A percentile compares a stretch with the other conserved stretches of the same genome.
Conservation (phyloP, 2,113 vertebrate species). For the Clarias batrachus region DNA sequence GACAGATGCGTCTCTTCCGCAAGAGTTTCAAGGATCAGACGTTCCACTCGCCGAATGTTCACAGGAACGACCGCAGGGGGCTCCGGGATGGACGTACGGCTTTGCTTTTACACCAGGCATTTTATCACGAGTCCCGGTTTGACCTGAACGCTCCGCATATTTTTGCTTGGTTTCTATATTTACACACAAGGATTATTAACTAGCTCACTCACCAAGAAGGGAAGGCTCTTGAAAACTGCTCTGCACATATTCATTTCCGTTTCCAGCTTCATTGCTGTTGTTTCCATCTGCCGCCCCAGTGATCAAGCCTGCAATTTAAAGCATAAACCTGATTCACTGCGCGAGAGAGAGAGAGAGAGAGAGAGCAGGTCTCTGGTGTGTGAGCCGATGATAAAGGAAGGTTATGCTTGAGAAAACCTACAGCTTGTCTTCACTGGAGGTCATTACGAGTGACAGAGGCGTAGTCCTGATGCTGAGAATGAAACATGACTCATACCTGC, state of each 20-base stretch:
- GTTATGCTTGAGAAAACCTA: not conserved
- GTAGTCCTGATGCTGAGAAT: conserved; percentile 19
- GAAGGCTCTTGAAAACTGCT: not conserved
- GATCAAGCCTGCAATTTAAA: conserved; percentile 46
- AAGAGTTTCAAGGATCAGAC: no score
- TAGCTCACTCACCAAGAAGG: not conserved
- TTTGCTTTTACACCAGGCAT: no score
- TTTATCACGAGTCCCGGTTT: no score
- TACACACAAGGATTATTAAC: not conserved
- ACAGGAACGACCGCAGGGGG: no score
- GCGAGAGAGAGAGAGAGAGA: conserved; percentile 1
- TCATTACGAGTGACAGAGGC: conserved; percentile 25
- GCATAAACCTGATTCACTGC: conserved; percentile 40
- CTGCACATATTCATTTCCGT: conserved; percentile 30
- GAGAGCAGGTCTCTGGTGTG: conserved; percentile 13
- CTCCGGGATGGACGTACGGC: no score
- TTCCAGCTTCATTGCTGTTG: conserved; percentile 32
- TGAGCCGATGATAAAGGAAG: conserved; percentile 16
- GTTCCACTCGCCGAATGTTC: no score
- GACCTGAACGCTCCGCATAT: no score
- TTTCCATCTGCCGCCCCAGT: conserved; percentile 19
- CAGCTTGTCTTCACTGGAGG: conserved; percentile 39
- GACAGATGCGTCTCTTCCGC: no score
- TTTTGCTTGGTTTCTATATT: not conserved
- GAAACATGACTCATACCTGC: conserved; percentile 34